Evolutionary conservation across 2,797 vertebrate genomes (phyloP).

Genomic region (Acanthurus leucopareius): DNA sequence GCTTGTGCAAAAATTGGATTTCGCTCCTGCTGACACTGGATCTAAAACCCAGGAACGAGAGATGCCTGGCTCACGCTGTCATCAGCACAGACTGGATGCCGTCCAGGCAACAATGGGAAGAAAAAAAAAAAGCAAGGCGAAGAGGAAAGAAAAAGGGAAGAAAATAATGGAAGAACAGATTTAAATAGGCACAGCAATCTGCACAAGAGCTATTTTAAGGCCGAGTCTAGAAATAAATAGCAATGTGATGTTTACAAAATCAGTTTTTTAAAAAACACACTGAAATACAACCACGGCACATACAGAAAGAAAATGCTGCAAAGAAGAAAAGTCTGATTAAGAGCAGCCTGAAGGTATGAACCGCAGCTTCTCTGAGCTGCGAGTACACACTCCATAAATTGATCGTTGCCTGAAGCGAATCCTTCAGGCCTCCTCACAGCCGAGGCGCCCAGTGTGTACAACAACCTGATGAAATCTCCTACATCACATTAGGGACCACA

Average conservation of each 20-base stretch:
- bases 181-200: slow-evolving; percentile 7
- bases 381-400: slow-evolving; percentile 33
- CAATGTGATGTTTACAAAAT: slow-evolving; percentile 15
- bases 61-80: slow-evolving; percentile 17
- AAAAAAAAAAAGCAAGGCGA: neutral
- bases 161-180: slow-evolving; percentile 17
- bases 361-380: slow-evolving; percentile 12
- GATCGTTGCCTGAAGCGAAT: slow-evolving; percentile 40
- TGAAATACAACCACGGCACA: neutral
- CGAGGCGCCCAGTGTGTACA: slow-evolving; percentile 24
- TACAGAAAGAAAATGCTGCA: neutral
- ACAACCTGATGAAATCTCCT: slow-evolving; percentile 43
- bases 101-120: neutral
- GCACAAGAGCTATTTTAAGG: neutral
- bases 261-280: neutral
- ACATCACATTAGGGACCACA: slow-evolving; percentile 57
- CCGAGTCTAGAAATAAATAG: slow-evolving; percentile 7
- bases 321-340: slow-evolving; percentile 14
- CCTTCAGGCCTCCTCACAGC: slow-evolving; percentile 38
- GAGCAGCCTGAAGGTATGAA: slow-evolving; percentile 9
- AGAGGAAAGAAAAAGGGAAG: neutral
- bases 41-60: slow-evolving; percentile 39
- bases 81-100: slow-evolving; percentile 19
- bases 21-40: slow-evolving; percentile 32
- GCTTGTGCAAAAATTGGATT: slow-evolving; percentile 50